Percentiles rank a stretch among this genome's conserved stretches.
Conservation (phyloP, 2,113 vertebrate species). For the Cacatua alba region DNA sequence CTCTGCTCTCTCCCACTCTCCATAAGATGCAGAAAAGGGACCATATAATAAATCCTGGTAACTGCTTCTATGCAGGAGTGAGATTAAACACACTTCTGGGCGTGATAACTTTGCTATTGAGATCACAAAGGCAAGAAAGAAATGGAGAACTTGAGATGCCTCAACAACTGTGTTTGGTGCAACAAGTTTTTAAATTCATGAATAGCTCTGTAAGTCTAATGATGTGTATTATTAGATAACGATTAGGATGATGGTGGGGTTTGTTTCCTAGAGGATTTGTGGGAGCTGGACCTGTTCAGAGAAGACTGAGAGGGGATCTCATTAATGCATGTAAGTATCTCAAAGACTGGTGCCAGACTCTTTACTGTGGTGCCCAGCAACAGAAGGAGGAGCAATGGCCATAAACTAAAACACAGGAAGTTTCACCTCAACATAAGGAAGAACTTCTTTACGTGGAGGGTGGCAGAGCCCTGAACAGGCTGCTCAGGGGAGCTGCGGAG, state of each 20-base stretch:
- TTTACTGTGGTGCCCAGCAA: background rate
- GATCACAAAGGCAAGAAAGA: background rate
- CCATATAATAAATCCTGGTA: background rate
- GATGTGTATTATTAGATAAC: fast-evolving
- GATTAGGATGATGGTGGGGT: fast-evolving
- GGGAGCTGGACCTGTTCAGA: background rate
- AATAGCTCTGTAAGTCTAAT: background rate
- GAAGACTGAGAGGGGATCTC: background rate
- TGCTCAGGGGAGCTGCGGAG: background rate
- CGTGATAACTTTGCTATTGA: background rate
- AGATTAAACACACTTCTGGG: background rate
- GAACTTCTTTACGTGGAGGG: background rate
- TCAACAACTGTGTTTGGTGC: background rate
- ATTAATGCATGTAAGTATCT: background rate
- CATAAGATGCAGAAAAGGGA: background rate
- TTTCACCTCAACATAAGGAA: background rate
- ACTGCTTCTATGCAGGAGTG: background rate
- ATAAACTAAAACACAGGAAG: background rate
- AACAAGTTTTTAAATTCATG: background rate
- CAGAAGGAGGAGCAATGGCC: background rate
- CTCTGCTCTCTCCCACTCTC: background rate
- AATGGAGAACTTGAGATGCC: background rate
- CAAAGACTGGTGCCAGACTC: background rate
- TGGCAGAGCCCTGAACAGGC: background rate
- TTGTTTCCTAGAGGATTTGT: background rate